Conservation (phyloP, 1,140 invertebrate genomes). For the Bemisia tabaci region DNA sequence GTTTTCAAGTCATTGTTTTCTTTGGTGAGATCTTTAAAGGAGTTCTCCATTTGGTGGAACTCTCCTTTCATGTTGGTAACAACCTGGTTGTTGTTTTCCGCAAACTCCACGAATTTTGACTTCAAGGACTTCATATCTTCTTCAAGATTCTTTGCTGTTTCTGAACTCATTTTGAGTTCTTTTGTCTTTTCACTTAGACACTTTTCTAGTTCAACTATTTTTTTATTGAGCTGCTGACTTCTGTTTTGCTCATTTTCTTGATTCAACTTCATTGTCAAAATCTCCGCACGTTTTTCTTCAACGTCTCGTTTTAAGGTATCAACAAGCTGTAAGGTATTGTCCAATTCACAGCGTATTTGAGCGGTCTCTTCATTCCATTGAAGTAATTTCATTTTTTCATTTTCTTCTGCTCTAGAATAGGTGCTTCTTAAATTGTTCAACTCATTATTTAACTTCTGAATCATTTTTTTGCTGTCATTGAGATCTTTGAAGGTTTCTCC, state of each 20-base stretch:
- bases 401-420: neutral
- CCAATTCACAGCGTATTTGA: neutral
- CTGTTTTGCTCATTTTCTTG: neutral
- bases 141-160: neutral
- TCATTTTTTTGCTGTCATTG: too few relatives aligned
- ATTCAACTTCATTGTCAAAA: neutral
- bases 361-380: neutral
- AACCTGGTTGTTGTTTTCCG: neutral
- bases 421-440: neutral
- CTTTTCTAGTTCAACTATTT: neutral
- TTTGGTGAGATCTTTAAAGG: neutral
- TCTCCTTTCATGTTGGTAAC: neutral
- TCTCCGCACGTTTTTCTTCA: neutral
- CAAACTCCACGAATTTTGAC: neutral
- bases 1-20: neutral
- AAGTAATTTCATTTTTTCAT: neutral
- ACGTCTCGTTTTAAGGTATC: neutral
- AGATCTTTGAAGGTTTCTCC: too few relatives aligned
- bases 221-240: neutral
- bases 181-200: neutral
- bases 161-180: neutral
- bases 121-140: neutral
- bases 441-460: neutral
- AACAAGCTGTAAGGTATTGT: too few relatives aligned
- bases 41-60: neutral